Conservation (phyloP, 2,888 invertebrate genomes). For the Dryomyza anilis region DNA sequence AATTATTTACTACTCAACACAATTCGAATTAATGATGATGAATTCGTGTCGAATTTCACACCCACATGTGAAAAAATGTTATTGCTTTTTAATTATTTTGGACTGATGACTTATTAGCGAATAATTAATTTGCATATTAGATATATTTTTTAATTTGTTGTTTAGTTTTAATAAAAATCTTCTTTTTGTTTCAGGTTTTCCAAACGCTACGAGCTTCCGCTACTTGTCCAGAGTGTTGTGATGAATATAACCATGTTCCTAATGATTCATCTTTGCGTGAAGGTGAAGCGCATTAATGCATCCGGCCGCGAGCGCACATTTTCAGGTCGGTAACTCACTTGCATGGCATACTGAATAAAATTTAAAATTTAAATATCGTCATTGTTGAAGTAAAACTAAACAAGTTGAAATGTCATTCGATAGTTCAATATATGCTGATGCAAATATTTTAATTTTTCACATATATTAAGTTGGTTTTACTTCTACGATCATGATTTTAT, state of each 20-base stretch:
- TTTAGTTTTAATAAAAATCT: not conserved
- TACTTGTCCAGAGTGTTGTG: conserved; percentile 93
- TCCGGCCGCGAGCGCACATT: conserved; percentile 71
- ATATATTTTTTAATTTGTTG: not conserved
- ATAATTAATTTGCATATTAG: not conserved
- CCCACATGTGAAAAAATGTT: too few relatives aligned
- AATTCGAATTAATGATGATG: too few relatives aligned
- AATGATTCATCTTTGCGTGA: conserved; percentile 92
- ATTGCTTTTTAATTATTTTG: not conserved
- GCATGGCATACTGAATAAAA: too few relatives aligned
- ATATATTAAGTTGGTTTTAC: too few relatives aligned
- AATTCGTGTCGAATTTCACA: not conserved
- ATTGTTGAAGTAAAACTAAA: conserved; percentile 29
- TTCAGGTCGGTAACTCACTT: conserved; percentile 70
- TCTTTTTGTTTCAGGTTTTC: conserved; percentile 80
- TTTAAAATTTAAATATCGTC: too few relatives aligned
- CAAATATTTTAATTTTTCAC: too few relatives aligned
- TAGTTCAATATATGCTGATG: conserved; percentile 25
- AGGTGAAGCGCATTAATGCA: conserved; percentile 76
- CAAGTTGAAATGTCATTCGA: conserved; percentile 27
- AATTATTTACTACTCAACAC: too few relatives aligned
- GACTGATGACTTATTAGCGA: not conserved
- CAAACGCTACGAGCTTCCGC: conserved; percentile 92
- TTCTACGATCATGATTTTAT: too few relatives aligned
- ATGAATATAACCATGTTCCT: conserved; percentile 97